These are phyloP conservation scores for Cinclus mexicanus DNA, from an alignment of 2,113 vertebrate genomes.

Conservation along the genomic window DNA sequence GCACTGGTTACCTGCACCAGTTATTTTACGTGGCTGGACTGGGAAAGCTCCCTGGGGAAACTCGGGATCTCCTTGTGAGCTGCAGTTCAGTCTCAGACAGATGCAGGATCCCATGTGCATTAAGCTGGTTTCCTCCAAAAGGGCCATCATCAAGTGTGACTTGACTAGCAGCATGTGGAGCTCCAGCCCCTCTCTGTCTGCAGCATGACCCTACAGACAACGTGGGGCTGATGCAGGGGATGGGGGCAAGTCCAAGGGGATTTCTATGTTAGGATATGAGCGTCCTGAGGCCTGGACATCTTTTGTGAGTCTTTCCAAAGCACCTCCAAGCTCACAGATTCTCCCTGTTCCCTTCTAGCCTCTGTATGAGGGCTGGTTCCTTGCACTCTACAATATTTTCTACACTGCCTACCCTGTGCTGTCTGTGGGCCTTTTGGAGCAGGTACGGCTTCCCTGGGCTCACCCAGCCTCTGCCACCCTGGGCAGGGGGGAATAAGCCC, in stretches of 20 bases:
- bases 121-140: not conserved
- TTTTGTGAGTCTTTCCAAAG: not conserved
- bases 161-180: not conserved
- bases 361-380: conserved; percentile 91
- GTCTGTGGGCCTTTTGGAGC: conserved; percentile 84
- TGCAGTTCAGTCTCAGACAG: not conserved
- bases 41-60: not conserved
- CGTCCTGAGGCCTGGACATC: not conserved
- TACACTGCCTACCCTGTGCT: conserved; percentile 82
- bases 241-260: not conserved
- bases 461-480: not conserved
- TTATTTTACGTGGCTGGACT: not conserved
- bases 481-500: fast-evolving
- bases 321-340: not conserved
- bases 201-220: not conserved
- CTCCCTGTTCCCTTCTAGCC: conserved; percentile 68
- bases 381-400: conserved; percentile 83
- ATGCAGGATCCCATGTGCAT: fast-evolving
- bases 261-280: not conserved
- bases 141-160: too few relatives aligned
- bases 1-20: not conserved
- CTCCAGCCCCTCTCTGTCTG: not conserved
- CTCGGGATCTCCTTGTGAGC: not conserved
- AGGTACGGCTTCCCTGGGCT: conserved; percentile 73
- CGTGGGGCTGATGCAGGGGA: not conserved